phyloP scores from a whole-genome alignment of 2,888 invertebrate genomes.

The Arge pagana region DNA sequence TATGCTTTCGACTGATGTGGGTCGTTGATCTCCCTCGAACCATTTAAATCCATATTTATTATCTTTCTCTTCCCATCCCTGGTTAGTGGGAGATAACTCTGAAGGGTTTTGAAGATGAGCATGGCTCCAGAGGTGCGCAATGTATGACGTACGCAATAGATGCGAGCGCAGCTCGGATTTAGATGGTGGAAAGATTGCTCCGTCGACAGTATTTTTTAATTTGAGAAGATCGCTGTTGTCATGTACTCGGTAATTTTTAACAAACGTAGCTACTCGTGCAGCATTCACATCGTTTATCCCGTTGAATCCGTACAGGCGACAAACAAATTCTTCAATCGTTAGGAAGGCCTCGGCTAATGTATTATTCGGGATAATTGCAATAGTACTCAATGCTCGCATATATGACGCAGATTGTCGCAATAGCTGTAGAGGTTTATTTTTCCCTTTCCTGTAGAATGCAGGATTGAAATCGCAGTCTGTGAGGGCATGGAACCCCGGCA shows the following conservation, averaged over 20 bases:
- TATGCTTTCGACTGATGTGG: conserved; percentile 14
- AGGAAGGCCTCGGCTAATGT: conserved; percentile 2
- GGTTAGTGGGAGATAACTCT: conserved; percentile 16
- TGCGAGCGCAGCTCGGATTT: conserved; percentile 25
- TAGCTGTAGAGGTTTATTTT: conserved; percentile 22
- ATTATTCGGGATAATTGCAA: conserved; percentile 17
- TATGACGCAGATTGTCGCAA: conserved; percentile 16
- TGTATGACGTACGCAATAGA: conserved; percentile 24
- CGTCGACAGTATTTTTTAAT: conserved; percentile 15
- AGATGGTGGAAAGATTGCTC: conserved; percentile 24
- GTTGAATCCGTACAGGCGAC: conserved; percentile 21
- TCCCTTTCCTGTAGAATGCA: conserved; percentile 24
- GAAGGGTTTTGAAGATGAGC: conserved; percentile 18
- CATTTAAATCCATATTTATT: conserved; percentile 24
- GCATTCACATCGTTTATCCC: conserved; percentile 19
- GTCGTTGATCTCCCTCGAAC: conserved; percentile 26
- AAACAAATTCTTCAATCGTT: conserved; percentile 25
- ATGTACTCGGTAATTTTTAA: conserved; percentile 9
- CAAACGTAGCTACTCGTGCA: conserved; percentile 23
- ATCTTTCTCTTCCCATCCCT: conserved; percentile 24
- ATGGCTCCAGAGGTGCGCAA: conserved; percentile 23
- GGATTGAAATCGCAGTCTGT: conserved; percentile 27
- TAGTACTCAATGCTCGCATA: conserved; percentile 20
- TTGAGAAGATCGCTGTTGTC: conserved; percentile 6
- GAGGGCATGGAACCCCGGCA: conserved; percentile 25